These are phyloP conservation scores for Cariama cristata DNA, from an alignment of 2,113 vertebrate genomes.

Conservation along the genomic window DNA sequence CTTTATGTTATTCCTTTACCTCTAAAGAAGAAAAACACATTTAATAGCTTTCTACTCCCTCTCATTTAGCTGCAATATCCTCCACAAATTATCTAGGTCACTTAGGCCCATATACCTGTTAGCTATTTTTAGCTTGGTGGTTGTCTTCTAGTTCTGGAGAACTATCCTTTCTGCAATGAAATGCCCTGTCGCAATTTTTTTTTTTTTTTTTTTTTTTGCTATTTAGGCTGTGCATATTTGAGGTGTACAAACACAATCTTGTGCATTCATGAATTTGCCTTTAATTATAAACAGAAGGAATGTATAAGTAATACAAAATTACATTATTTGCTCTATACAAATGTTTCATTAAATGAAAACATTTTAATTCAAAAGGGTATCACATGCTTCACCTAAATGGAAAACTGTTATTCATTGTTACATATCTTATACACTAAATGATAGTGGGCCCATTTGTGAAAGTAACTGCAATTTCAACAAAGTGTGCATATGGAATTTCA, in stretches of 20 bases:
- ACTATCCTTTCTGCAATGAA: constrained; percentile 15
- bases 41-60: neutral
- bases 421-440: neutral
- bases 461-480: neutral
- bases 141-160: constrained; percentile 3
- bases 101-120: neutral
- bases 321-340: neutral
- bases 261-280: neutral
- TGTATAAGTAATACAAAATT: neutral
- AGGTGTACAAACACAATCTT: neutral
- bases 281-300: constrained; percentile 21
- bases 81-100: constrained; percentile 24
- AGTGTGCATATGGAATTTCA: neutral
- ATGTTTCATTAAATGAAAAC: neutral
- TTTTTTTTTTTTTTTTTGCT: neutral
- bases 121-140: constrained; percentile 8
- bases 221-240: neutral
- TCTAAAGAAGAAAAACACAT: neutral
- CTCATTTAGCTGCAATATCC: neutral
- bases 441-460: neutral
- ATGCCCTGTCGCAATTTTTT: neutral
- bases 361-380: neutral
- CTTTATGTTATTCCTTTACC: neutral
- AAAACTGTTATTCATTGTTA: neutral
- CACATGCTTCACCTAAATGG: neutral